Conservation (phyloP, 2,797 vertebrate genomes). For the Poeciliopsis gracilis region DNA sequence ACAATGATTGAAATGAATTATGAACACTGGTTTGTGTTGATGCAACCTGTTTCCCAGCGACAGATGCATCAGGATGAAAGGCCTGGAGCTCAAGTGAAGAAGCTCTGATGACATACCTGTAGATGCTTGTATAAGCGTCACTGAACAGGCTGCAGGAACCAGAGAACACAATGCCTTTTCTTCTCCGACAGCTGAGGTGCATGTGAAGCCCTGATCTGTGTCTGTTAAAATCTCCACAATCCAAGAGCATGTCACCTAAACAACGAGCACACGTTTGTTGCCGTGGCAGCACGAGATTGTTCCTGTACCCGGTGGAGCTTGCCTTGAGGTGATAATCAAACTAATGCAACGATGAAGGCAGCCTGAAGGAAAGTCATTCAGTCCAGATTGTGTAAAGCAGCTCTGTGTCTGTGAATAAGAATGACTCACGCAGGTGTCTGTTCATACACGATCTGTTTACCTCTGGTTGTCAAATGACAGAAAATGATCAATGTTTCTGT, state of each 20-base stretch:
- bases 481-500: background rate
- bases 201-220: background rate
- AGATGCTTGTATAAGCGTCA: background rate
- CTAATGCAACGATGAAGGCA: conserved; percentile 18
- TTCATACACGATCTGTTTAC: background rate
- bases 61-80: background rate
- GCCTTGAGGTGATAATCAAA: conserved; percentile 16
- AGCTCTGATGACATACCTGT: conserved; percentile 1
- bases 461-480: background rate
- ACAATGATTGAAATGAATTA: conserved; percentile 13
- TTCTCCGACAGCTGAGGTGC: conserved; percentile 22
- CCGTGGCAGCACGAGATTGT: conserved; percentile 33
- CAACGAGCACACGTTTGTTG: conserved; percentile 12
- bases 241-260: background rate
- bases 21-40: conserved; percentile 7
- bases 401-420: background rate
- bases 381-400: conserved; percentile 3
- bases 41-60: background rate
- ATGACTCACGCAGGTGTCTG: conserved; percentile 1
- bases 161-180: background rate
- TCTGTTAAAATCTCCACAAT: conserved; percentile 1
- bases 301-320: conserved; percentile 10
- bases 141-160: background rate
- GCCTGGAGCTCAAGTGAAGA: conserved; percentile 3
- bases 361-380: conserved; percentile 15